Percentiles rank a stretch among this genome's conserved stretches.
phyloP scores from a whole-genome alignment of 2,888 invertebrate genomes.

The Lasioglossum marginatum region DNA sequence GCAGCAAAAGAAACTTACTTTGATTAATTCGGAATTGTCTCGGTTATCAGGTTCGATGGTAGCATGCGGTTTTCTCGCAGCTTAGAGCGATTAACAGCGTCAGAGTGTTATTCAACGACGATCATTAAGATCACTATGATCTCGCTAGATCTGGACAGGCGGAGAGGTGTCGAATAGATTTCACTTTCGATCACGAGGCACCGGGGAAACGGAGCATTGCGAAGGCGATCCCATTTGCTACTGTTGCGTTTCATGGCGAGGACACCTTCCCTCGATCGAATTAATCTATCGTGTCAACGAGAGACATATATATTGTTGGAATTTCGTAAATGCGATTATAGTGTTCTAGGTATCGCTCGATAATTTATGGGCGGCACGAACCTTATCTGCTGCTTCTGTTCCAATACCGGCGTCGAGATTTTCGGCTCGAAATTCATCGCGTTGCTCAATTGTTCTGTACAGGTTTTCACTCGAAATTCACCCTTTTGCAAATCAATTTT shows the following conservation, averaged over 20 bases:
- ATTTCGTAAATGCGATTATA: slow-evolving; percentile 20
- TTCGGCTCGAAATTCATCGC: neutral
- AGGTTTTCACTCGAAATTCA: no score
- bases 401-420: neutral
- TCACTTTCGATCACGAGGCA: slow-evolving; percentile 77
- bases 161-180: slow-evolving; percentile 66
- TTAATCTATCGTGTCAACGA: neutral
- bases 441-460: neutral
- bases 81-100: neutral
- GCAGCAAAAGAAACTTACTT: neutral
- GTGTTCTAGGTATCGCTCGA: slow-evolving; percentile 3
- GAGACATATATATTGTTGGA: slow-evolving; percentile 17
- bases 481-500: no score
- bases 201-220: slow-evolving; percentile 55
- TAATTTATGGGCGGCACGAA: slow-evolving; percentile 37
- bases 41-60: neutral
- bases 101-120: neutral
- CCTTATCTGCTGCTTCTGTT: slow-evolving; percentile 29
- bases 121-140: neutral
- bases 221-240: slow-evolving; percentile 35
- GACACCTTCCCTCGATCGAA: neutral
- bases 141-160: slow-evolving; percentile 11
- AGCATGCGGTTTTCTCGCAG: neutral
- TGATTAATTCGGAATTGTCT: neutral
- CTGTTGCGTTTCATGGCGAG: slow-evolving; percentile 25